Conservation (phyloP, 2,888 invertebrate genomes). For the Sepiola atlantica region DNA sequence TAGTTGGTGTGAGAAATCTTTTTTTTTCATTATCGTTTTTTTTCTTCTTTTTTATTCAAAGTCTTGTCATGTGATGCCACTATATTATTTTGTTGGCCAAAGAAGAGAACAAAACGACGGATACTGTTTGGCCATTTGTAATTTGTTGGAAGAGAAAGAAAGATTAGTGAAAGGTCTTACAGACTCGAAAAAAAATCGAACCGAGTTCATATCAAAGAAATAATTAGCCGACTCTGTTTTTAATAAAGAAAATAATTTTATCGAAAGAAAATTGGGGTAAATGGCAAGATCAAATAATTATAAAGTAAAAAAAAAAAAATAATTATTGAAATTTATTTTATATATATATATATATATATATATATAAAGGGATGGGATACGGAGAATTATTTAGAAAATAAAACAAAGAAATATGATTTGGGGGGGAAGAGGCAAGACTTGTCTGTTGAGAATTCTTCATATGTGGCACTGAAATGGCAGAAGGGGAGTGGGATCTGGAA, state of each 20-base stretch:
- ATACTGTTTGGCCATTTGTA: not conserved
- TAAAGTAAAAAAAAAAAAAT: not conserved
- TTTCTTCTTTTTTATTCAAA: not conserved
- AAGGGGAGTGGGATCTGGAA: not conserved
- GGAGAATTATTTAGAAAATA: not conserved
- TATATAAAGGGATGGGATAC: not conserved
- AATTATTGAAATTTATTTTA: conserved; percentile 24
- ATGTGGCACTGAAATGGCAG: not conserved
- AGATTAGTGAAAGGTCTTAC: not conserved
- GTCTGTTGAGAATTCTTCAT: not conserved
- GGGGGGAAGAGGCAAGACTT: not conserved
- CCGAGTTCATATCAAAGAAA: not conserved
- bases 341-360: too few species aligned
- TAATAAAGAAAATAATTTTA: not conserved
- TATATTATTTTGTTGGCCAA: not conserved
- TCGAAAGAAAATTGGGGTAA: not conserved
- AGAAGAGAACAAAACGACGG: not conserved
- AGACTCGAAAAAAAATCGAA: not conserved
- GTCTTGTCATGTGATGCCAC: not conserved
- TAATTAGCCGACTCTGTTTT: not conserved
- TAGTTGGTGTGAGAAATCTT: not conserved
- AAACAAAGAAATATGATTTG: not conserved
- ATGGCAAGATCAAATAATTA: conserved; percentile 6
- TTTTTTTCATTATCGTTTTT: too few species aligned
- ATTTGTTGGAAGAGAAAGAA: not conserved